These are phyloP conservation scores for Microctonus hyperodae DNA, from an alignment of 2,888 invertebrate species.

Conservation along the genomic window DNA sequence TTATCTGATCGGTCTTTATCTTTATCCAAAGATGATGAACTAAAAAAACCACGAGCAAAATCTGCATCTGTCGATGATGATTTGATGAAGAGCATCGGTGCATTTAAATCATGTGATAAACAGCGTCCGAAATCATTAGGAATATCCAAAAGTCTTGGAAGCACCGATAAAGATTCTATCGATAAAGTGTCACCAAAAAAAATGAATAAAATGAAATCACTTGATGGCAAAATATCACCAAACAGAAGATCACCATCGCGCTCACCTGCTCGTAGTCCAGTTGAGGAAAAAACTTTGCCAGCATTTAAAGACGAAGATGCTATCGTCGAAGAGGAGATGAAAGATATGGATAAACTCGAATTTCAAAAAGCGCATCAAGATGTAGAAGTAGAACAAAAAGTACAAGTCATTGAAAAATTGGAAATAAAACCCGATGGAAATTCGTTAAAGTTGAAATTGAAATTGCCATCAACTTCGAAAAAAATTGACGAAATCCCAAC, in stretches of 20 bases:
- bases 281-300: conserved; percentile 30
- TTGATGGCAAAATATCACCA: conserved; percentile 29
- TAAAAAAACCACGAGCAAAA: conserved; percentile 51
- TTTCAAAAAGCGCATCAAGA: conserved; percentile 46
- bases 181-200: conserved; percentile 59
- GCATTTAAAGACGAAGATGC: conserved; percentile 59
- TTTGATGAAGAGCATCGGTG: conserved; percentile 49
- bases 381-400: conserved; percentile 50
- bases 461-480: conserved; percentile 72
- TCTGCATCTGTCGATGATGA: conserved; percentile 61
- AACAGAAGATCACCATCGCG: conserved; percentile 35
- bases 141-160: conserved; percentile 59
- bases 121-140: conserved; percentile 58
- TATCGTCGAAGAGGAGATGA: conserved; percentile 45
- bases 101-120: conserved; percentile 48
- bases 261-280: conserved; percentile 50
- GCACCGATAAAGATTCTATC: conserved; percentile 56
- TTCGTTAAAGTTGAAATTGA: conserved; percentile 62
- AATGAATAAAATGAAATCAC: conserved; percentile 67
- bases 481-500: conserved; percentile 80
- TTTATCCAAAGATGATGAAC: conserved; percentile 52
- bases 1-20: conserved; percentile 54
- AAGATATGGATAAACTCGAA: conserved; percentile 63
- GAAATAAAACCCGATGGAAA: conserved; percentile 51
- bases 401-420: conserved; percentile 39